Conservation (phyloP, 2,888 invertebrate genomes). For the Dendrolimus houi region DNA sequence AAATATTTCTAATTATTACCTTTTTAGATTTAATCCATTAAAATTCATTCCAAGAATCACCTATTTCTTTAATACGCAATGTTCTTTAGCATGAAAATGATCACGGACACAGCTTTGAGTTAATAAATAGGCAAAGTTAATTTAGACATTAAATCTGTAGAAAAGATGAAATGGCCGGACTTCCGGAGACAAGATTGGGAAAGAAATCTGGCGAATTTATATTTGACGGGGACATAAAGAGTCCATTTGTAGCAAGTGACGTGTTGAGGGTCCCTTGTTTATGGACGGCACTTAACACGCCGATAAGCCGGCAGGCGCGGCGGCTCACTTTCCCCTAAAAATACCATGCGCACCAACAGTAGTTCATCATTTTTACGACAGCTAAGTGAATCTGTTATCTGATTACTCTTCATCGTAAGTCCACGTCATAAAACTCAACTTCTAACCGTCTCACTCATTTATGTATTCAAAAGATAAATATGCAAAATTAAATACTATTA, state of each 20-base stretch:
- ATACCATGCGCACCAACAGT: conserved; percentile 17
- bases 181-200: conserved; percentile 17
- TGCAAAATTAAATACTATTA: too few species aligned
- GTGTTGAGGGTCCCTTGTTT: conserved; percentile 49
- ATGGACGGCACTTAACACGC: conserved; percentile 50
- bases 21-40: too few species aligned
- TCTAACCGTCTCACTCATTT: conserved; percentile 6
- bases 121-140: not conserved
- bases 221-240: conserved; percentile 47
- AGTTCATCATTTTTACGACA: conserved; percentile 39
- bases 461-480: too few species aligned
- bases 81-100: too few species aligned
- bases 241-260: conserved; percentile 54
- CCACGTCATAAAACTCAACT: conserved; percentile 34
- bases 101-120: too few species aligned
- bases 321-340: conserved; percentile 17
- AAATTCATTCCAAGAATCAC: too few species aligned
- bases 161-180: not conserved
- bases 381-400: conserved; percentile 48
- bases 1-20: too few species aligned
- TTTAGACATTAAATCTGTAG: not conserved
- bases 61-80: too few species aligned
- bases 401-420: conserved; percentile 34
- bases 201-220: conserved; percentile 33
- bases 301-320: conserved; percentile 33